A percentile compares a stretch with the other conserved stretches of the same genome.
Evolutionary conservation across 2,888 invertebrate species (phyloP).

Genomic region (Apeira syringaria): DNA sequence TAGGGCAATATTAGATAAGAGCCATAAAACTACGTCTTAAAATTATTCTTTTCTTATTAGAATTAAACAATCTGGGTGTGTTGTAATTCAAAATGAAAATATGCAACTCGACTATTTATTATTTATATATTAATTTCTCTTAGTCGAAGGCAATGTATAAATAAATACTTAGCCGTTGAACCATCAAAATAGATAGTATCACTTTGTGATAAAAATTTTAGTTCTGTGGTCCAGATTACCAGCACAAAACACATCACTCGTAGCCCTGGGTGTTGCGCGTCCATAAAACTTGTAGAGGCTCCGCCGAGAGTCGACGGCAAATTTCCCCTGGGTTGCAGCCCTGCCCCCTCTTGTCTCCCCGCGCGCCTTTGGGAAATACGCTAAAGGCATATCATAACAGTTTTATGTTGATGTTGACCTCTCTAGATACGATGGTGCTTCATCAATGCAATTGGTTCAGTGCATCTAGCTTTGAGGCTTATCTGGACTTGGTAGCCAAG

Average conservation of each 20-base stretch:
- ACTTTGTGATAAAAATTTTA: slow-evolving; percentile 9
- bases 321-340: slow-evolving; percentile 79
- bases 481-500: too few relatives aligned
- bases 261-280: slow-evolving; percentile 66
- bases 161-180: too few relatives aligned
- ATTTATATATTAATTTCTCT: too few relatives aligned
- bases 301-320: slow-evolving; percentile 77
- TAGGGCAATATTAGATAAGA: too few relatives aligned
- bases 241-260: slow-evolving; percentile 22
- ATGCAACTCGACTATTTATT: too few relatives aligned
- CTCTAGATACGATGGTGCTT: slow-evolving; percentile 53
- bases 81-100: too few relatives aligned
- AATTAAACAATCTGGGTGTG: too few relatives aligned
- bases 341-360: slow-evolving; percentile 56
- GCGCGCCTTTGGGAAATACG: slow-evolving; percentile 77
- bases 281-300: slow-evolving; percentile 82
- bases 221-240: slow-evolving; percentile 18
- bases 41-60: too few relatives aligned
- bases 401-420: slow-evolving; percentile 82
- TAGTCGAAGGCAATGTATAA: too few relatives aligned
- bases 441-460: slow-evolving; percentile 51
- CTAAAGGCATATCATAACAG: slow-evolving; percentile 82
- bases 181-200: too few relatives aligned
- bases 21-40: too few relatives aligned
- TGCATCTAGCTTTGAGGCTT: slow-evolving; percentile 5